Conservation (phyloP, 1,140 invertebrate species). For the Neodiprion lecontei region DNA sequence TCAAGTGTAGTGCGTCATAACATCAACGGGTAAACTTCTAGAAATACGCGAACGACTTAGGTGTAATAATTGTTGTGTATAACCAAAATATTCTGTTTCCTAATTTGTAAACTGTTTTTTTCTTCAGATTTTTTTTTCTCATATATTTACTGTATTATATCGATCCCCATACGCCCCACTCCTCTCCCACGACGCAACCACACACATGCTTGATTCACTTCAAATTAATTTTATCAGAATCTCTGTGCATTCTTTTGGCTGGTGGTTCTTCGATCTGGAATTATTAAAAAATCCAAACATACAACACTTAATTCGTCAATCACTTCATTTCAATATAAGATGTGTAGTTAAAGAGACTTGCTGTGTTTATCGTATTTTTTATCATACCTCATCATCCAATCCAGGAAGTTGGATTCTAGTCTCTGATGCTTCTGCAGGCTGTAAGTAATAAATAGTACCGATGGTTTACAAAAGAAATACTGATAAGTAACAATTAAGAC, state of each 20-base stretch:
- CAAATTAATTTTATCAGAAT: constrained; percentile 57
- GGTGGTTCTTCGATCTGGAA: constrained; percentile 60
- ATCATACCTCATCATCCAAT: constrained; percentile 68
- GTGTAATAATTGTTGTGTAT: constrained; percentile 58
- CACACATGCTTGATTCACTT: constrained; percentile 39
- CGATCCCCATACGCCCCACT: constrained; percentile 25
- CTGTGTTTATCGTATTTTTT: constrained; percentile 14
- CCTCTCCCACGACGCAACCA: constrained; percentile 12
- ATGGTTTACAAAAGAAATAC: no score
- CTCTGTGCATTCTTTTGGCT: constrained; percentile 57
- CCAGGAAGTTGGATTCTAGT: constrained; percentile 77
- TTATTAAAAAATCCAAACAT: constrained; percentile 18
- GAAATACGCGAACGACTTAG: constrained; percentile 55
- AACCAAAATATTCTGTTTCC: constrained; percentile 60
- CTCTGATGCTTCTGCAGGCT: constrained; percentile 80
- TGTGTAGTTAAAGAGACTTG: constrained; percentile 14
- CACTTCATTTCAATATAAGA: constrained; percentile 14
- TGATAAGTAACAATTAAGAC: constrained; percentile 17
- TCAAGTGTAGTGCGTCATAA: neutral
- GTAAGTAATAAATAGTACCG: constrained; percentile 37
- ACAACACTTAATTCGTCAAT: constrained; percentile 9
- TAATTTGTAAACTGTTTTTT: constrained; percentile 55
- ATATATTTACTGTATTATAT: constrained; percentile 40
- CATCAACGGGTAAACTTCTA: constrained; percentile 48
- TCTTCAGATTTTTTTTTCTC: constrained; percentile 31